Base-by-base conservation (phyloP, 2,888 invertebrate genomes). In the Rhynchonema sp. region DNA sequence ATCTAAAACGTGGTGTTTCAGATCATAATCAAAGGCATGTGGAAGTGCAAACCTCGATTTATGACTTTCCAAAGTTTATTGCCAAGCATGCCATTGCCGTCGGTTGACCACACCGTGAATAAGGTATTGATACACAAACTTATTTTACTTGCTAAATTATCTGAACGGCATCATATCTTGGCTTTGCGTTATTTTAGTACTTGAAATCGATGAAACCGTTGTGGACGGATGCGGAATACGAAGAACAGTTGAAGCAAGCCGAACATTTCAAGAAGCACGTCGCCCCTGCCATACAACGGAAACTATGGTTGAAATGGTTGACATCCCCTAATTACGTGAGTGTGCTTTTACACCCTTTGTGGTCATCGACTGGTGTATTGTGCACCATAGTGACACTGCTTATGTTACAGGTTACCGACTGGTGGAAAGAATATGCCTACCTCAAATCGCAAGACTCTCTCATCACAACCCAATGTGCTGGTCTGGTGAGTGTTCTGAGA, bases 361-460 rank as follows among this genome's bases (percentile, higher is more conserved):
- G n/a, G n/a, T n/a, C n/a, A n/a, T n/a, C n/a, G n/a, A 53, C 53
- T 53, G 53, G 9, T 9, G 23, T 20, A 53, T 20, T 9, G 23
- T 17, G 22, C n/a, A n/a, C n/a, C n/a, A n/a, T n/a, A n/a, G n/a
- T n/a, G n/a, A n/a, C n/a, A n/a, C n/a, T n/a, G n/a, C n/a, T n/a
- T n/a, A n/a, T 6, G n/a, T 52, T 68, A 1, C 64, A 94, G 77
- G 92, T 96, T 0, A 91, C 92, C 1, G 98, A 99, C 82, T 98
- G 98, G 98, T 98, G 98, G 98, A 98, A 98, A 76, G 94, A 98
- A 75, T 98, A 91, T 73, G 92, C 98, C 26, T 98, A 98, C 74
- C 80, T 98, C 38, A 80, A 92, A 59, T 92, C 94, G 23, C 82
- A 98, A 61, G 86, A 88, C 1, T 90, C 96, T 0, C 81, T 98